Conservation (phyloP, 1,140 invertebrate species). For the Cherax quadricarinatus region DNA sequence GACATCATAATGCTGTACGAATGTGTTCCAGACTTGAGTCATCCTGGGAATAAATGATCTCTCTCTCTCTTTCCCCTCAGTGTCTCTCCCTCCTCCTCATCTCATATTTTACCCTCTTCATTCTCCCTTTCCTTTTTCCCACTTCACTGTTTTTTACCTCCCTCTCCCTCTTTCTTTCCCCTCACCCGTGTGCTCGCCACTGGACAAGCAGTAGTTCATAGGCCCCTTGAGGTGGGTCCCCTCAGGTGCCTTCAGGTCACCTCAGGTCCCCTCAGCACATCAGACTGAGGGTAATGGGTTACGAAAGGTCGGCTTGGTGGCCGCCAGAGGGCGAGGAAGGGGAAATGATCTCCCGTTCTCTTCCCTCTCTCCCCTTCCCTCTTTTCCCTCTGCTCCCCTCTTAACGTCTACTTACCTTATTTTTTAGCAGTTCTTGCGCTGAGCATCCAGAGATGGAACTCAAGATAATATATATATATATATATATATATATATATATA, state of each 20-base stretch:
- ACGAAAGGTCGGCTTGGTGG: constrained; percentile 40
- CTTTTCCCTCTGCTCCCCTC: not conserved
- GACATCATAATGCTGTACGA: too few species aligned
- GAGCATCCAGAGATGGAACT: too few species aligned
- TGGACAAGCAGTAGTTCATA: not conserved
- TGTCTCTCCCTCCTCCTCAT: not conserved
- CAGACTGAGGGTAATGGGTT: constrained; percentile 39
- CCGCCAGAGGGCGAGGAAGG: constrained; percentile 34
- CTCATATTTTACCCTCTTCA: not conserved
- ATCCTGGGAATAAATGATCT: not conserved
- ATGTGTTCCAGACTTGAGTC: too few species aligned
- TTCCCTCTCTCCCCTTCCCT: not conserved
- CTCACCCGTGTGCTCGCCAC: not conserved
- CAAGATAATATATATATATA: too few species aligned
- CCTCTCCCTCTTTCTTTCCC: not conserved
- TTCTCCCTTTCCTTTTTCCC: not conserved
- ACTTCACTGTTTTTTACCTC: not conserved
- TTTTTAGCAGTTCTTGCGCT: too few species aligned
- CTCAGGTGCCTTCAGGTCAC: constrained; percentile 3
- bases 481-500: too few species aligned
- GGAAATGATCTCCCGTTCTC: constrained; percentile 33
- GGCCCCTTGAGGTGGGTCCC: not conserved
- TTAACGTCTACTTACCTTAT: too few species aligned
- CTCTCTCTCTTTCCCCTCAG: not conserved
- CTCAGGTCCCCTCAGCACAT: constrained; percentile 30